Evolutionary conservation across 2,888 invertebrate genomes (phyloP).

Genomic region (Stenolophus ochropezus): DNA sequence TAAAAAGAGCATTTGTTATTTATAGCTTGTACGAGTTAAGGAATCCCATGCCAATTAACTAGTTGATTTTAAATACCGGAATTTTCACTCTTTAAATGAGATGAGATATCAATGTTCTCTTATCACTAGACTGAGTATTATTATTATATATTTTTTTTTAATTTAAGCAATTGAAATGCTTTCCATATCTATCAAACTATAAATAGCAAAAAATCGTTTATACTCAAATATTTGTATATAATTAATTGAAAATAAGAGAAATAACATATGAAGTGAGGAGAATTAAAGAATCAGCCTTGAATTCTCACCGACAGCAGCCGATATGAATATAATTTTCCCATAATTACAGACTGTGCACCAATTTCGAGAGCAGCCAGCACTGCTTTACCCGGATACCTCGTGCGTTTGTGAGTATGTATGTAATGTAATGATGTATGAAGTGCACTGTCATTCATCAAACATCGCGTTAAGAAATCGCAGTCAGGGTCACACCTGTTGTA

Average conservation of each 20-base stretch:
- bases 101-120: no score
- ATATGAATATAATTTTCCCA: slow-evolving; percentile 46
- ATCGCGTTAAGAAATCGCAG: slow-evolving; percentile 25
- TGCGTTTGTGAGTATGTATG: not conserved
- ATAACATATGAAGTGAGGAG: not conserved
- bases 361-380: slow-evolving; percentile 7
- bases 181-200: not conserved
- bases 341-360: slow-evolving; percentile 40
- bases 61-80: no score
- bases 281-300: slow-evolving; percentile 28
- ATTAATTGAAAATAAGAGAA: slow-evolving; percentile 7
- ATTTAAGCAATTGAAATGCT: no score
- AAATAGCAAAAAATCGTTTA: not conserved
- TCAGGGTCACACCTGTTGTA: slow-evolving; percentile 41
- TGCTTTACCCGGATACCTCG: slow-evolving; percentile 12
- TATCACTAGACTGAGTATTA: no score
- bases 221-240: slow-evolving; percentile 23
- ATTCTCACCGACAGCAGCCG: slow-evolving; percentile 33
- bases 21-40: no score
- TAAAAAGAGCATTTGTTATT: no score
- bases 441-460: slow-evolving; percentile 41
- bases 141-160: no score
- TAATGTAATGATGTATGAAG: slow-evolving; percentile 32
- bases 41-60: no score
- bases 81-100: no score